Base-by-base conservation (phyloP, 2,888 invertebrate species). In the Philereme transversata region DNA sequence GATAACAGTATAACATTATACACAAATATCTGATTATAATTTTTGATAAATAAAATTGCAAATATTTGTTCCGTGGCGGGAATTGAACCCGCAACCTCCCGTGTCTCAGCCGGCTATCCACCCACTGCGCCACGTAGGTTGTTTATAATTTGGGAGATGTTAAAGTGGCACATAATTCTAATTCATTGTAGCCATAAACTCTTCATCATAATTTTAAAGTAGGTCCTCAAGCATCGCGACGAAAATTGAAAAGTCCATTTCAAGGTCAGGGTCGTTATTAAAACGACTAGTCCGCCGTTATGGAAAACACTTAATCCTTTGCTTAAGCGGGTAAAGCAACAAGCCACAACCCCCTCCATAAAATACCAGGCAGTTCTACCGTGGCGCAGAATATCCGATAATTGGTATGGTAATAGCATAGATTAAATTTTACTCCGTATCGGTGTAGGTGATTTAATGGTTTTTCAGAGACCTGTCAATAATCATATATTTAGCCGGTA, bases 401-500 rank as follows among this genome's bases (percentile, higher is more conserved):
- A 8, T 36, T 49, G 22, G 36, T 50, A 47, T 11, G 34, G n/a
- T 5, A 33, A 8, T 6, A 11, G 11, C 5, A 38, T 11, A 44
- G 53, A 4, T 11, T 38, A 45, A 22, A 22, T 3, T 22, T 22
- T 22, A 22, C 22, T 22, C 5, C 10, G 55, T 48, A 48, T 8
- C 9, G 4, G 4, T n/a, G 41, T 4, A 4, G 0, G 7, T 44
- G 11, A 8, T 36, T 7, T 34, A 55, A 41, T 44, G 10, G 10
- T 35, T 9, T 47, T 5, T 47, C 52, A 22, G 47, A 34, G 50
- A 46, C 53, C 51, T 67, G 74, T 71, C 66, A 49, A 64, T 74
- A 68, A 75, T 75, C 74, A 71, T 69, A 72, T 68, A 72, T 67
- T 55, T 63, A 67, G 63, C 56, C 60, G 55, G 51, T 50, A 57